Percentiles rank a stretch among this genome's conserved stretches.
These are phyloP conservation scores for Heteractis magnifica DNA, from an alignment of 92 coral and sea anemone species.

Conservation along the genomic window DNA sequence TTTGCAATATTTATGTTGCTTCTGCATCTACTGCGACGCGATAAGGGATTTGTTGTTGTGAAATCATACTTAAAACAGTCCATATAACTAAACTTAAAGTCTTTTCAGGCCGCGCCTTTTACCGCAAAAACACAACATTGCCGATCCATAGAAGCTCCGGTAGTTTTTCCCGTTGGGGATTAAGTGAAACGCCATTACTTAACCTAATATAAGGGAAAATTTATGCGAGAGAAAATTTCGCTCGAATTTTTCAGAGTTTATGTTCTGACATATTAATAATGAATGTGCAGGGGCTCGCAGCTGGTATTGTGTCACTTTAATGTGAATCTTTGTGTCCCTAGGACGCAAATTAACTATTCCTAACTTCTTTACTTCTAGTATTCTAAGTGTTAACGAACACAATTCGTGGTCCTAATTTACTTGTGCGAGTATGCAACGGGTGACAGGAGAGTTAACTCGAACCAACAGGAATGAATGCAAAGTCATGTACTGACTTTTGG, in stretches of 20 bases:
- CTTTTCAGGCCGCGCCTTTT: neutral
- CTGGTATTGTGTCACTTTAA: slow-evolving; percentile 33
- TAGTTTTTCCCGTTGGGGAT: neutral
- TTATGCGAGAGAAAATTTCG: slow-evolving; percentile 1
- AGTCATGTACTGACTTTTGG: neutral
- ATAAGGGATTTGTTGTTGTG: slow-evolving; percentile 45
- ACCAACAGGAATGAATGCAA: neutral
- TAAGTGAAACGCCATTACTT: neutral
- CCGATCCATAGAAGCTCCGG: neutral
- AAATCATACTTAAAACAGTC: slow-evolving; percentile 31
- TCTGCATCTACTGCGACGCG: slow-evolving; percentile 36
- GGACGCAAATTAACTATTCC: slow-evolving; percentile 29
- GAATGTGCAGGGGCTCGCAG: slow-evolving; percentile 20
- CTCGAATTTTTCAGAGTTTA: slow-evolving; percentile 22
- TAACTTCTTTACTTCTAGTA: slow-evolving; percentile 10
- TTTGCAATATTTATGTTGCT: slow-evolving; percentile 81
- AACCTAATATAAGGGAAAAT: neutral
- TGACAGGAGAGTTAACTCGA: neutral
- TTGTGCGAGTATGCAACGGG: neutral
- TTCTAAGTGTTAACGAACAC: slow-evolving; percentile 17
- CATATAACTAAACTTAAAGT: neutral
- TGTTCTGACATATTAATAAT: slow-evolving; percentile 32
- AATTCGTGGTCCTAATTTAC: neutral
- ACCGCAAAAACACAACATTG: neutral
- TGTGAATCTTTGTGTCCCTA: slow-evolving; percentile 22